phyloP scores from a whole-genome alignment of 2,888 invertebrate genomes.

The Eristalis pertinax region DNA sequence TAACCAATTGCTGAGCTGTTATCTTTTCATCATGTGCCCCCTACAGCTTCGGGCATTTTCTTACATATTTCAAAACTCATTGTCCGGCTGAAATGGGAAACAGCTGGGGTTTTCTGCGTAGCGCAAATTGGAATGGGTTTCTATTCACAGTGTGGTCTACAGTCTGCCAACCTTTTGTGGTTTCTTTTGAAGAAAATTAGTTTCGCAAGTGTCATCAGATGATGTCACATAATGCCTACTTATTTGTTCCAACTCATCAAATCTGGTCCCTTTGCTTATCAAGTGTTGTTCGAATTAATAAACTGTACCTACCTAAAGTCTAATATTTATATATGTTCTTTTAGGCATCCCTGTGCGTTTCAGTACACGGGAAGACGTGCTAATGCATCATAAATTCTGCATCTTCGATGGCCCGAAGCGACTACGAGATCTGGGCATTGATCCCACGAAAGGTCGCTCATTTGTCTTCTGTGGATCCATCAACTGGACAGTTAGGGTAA shows the following conservation, averaged over 20 bases:
- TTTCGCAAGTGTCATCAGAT: no score
- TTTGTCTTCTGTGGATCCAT: conserved; percentile 53
- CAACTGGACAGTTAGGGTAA: conserved; percentile 60
- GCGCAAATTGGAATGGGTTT: not conserved
- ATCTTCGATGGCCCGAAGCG: conserved; percentile 76
- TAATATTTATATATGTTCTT: conserved; percentile 13
- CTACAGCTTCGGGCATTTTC: not conserved
- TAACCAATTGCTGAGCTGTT: not conserved
- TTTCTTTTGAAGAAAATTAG: no score
- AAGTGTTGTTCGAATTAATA: no score
- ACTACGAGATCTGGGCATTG: not conserved
- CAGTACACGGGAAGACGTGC: conserved; percentile 69
- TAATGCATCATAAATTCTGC: conserved; percentile 81
- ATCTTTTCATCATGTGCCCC: not conserved
- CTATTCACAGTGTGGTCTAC: not conserved
- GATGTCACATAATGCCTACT: no score
- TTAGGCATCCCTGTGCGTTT: conserved; percentile 77
- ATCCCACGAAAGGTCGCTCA: not conserved
- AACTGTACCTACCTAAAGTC: no score
- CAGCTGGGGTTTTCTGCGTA: not conserved
- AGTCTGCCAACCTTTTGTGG: not conserved
- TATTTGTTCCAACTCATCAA: no score
- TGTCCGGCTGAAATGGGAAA: not conserved
- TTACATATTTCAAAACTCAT: not conserved
- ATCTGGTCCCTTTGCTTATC: no score